Evolutionary conservation across 2,888 invertebrate species (phyloP).

Genomic region (Oxytorus armatus): DNA sequence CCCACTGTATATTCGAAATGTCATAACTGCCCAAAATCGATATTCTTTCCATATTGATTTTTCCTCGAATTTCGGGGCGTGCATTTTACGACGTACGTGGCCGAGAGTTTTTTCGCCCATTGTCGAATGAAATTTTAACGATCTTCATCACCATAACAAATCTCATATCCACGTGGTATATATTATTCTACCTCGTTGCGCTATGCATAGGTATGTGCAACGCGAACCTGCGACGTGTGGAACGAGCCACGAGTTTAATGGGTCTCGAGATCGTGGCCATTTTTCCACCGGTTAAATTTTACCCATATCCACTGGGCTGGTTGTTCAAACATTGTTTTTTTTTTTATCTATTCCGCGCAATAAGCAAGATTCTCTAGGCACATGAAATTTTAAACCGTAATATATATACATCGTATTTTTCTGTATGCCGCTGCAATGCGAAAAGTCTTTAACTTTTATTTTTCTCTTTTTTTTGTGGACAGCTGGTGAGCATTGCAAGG

Average conservation of each 20-base stretch:
- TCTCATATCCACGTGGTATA: constrained; percentile 13
- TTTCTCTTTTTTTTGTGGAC: constrained; percentile 50
- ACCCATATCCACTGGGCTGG: constrained; percentile 11
- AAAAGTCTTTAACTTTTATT: constrained; percentile 9
- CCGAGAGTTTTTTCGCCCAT: constrained; percentile 4
- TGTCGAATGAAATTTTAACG: constrained; percentile 33
- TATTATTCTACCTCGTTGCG: background rate
- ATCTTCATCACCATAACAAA: constrained; percentile 17
- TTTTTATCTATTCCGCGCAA: constrained; percentile 8
- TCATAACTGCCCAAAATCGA: too few species aligned
- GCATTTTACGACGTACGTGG: background rate
- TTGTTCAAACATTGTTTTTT: constrained; percentile 26
- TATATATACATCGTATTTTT: constrained; percentile 11
- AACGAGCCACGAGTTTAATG: constrained; percentile 23
- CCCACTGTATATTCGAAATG: too few species aligned
- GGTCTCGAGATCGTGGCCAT: constrained; percentile 34
- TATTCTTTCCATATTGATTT: too few species aligned
- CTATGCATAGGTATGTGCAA: background rate
- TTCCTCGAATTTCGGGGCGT: too few species aligned
- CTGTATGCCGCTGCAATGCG: background rate
- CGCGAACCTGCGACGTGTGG: background rate
- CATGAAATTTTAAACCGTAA: constrained; percentile 17
- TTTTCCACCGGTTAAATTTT: constrained; percentile 20
- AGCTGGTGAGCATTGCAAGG: constrained; percentile 52
- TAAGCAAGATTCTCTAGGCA: constrained; percentile 3